Base-by-base conservation (phyloP, 1,140 invertebrate genomes). In the Scaptomyza pallida region DNA sequence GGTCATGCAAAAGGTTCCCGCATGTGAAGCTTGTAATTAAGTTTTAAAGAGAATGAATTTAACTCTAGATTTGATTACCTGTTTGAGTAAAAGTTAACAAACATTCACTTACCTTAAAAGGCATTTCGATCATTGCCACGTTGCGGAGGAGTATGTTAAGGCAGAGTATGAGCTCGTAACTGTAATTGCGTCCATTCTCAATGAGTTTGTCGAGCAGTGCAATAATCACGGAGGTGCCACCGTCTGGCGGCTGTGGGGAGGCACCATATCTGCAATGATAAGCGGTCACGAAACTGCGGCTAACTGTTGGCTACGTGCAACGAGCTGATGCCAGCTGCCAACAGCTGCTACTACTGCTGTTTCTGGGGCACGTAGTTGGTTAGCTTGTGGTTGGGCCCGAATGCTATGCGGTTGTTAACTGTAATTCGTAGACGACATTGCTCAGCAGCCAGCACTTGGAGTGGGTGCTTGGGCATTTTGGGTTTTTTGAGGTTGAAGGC, bases 81-180 rank as follows among this genome's bases (percentile, higher is more conserved):
- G 5, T 30, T 30, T 30, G 26, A 30, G 33, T 15, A 23, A 12
- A 17, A 21, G 19, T 26, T 23, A 9, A 9, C 8, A 2, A 26
- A 19, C 8, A 26, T 9, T 40, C n/a, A 76, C 80, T 81, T 54
- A 92, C 91, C 79, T 90, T 91, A 33, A 78, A 90, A 26, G 91
- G 91, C 86, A 91, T 86, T 55, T 91, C 89, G 61, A 91, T 90
- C 71, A 83, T 75, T 2, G 94, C 92, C 16, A 95, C 91, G 6
- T 93, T 94, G 75, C 95, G 92, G 16, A 96, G 71, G 6, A 95
- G 70, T n/a, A 96, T 81, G 82, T 93, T 94, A 12, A 96, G 91
- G 82, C 95, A 96, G 5, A 92, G 91, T 0, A 95, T 92, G 40
- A 95, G 78, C 78, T 95, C 94, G 71, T 94, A 94, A 0, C 94